Evolutionary conservation across 2,797 vertebrate species (phyloP), one percentile per base, ranked within the genome.

Genomic region (Megaceryle alcyon): DNA sequence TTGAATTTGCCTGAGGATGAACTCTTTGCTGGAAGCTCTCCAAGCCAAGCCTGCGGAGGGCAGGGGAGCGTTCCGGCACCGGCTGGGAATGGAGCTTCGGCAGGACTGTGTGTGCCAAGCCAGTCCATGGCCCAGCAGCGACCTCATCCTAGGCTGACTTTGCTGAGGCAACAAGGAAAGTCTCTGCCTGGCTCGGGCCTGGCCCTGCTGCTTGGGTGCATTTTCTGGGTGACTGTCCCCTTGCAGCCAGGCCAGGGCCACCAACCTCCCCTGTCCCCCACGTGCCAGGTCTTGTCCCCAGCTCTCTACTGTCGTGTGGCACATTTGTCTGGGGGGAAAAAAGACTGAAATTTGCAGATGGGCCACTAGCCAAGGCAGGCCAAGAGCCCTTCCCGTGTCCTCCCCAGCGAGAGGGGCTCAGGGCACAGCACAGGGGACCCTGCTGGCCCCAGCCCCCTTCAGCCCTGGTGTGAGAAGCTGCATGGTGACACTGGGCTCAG

Each of bases 11-110:
- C 48, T 2, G 9, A 48, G 75, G 63, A 26, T 11, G 43, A 56
- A 4, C 21, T 43, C 37, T 51, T 83, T 54, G 60, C 39, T 18
- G 25, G 29, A 33, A 12, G 16, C 26, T 64, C 59, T n/a, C 39
- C 20, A 19, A 64, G 68, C n/a, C 14, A 28, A 64, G n/a, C 35
- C n/a, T 6, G 12, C 48, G 26, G 81, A 57, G 17, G 2, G 0
- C 43, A 8, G 53, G 37, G 48, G 7, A 86, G 59, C 6, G 1
- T 2, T 29, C 14, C 0, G 2, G 53, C 29, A 46, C 59, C 3
- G 1, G 9, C 35, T 3, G 0, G 49, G 10, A 35, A 14, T 16
- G 65, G 51, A 8, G 13, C 14, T 48, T n/a, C 0, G 1, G 61
- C 70, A 51, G 78, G 31, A 39, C 83, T 20, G 19, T n/a, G 63